Evolutionary conservation across 2,888 invertebrate species (phyloP), one percentile per base, ranked within the genome.

Genomic region (Plebejus melissa): DNA sequence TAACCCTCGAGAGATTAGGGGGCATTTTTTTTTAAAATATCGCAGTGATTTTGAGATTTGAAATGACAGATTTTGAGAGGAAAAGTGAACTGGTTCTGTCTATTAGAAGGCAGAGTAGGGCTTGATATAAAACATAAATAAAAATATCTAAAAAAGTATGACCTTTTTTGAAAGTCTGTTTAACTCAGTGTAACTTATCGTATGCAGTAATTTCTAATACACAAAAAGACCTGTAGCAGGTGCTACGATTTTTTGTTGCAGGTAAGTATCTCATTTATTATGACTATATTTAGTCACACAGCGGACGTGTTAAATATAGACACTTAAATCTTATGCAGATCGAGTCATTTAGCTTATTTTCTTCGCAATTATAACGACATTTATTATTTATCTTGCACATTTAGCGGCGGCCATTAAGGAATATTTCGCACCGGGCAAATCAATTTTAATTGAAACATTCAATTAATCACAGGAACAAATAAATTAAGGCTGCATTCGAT

Each of bases 1-100:
- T 74, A 71, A 72, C 71, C 74, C 74, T 79, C 77, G 75, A 75
- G 54, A 77, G 76, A 76, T 76, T 46, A 57, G 28, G 69, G 32
- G 75, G 65, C 60, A 32, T 69, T 74, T 57, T 38, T 74, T 69
- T 76, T 77, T 78, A 76, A 76, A 76, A 75, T 75, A 75, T 65
- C 69, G 72, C 69, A 5, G 38, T 36, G 22, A 38, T 54, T 57
- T 54, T 41, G 3, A 36, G 50, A 75, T 41, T 74, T 32, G 46
- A 60, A 16, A 16, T 75, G 50, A n/a, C 50, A 50, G 5, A 9
- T 75, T 74, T 69, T 50, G 11, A 46, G 46, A 46, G 46, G 46
- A 46, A 46, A 46, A 46, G 46, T 46, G 2, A 11, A 9, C 46
- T 41, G 41, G 41, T 41, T 9, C 7, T 41, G 41, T 41, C 41